Conservation (phyloP, 2,888 invertebrate genomes). For the Blera fallax region DNA sequence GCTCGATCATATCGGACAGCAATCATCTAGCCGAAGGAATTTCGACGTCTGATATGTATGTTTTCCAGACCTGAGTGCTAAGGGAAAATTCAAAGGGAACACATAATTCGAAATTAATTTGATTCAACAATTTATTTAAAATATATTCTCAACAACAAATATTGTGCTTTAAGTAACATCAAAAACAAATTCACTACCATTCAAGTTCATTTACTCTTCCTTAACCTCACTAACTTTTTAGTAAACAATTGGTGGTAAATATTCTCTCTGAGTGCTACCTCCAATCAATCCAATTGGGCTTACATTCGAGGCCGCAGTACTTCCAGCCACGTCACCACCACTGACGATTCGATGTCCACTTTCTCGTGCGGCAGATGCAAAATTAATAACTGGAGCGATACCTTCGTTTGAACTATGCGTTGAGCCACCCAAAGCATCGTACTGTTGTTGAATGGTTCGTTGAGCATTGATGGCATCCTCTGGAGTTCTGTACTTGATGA, state of each 20-base stretch:
- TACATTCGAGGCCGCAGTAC: neutral
- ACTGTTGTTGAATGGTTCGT: conserved; percentile 77
- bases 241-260: conserved; percentile 1
- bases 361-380: conserved; percentile 17
- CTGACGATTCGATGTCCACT: neutral
- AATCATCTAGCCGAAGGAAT: too few relatives aligned
- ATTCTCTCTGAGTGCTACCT: neutral
- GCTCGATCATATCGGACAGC: too few relatives aligned
- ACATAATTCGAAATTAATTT: too few relatives aligned
- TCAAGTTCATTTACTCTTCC: neutral
- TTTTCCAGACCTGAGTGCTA: too few relatives aligned
- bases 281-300: neutral
- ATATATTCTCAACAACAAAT: neutral
- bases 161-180: neutral
- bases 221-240: neutral
- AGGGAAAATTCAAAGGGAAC: too few relatives aligned
- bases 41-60: too few relatives aligned
- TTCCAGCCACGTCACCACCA: neutral
- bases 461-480: conserved; percentile 79
- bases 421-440: conserved; percentile 77
- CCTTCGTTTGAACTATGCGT: conserved; percentile 77
- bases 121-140: neutral
- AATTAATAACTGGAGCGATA: conserved; percentile 75
- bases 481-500: conserved; percentile 79
- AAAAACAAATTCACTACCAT: neutral